phyloP scores from a whole-genome alignment of 2,888 invertebrate genomes.

The Sarcophaga carnaria region DNA sequence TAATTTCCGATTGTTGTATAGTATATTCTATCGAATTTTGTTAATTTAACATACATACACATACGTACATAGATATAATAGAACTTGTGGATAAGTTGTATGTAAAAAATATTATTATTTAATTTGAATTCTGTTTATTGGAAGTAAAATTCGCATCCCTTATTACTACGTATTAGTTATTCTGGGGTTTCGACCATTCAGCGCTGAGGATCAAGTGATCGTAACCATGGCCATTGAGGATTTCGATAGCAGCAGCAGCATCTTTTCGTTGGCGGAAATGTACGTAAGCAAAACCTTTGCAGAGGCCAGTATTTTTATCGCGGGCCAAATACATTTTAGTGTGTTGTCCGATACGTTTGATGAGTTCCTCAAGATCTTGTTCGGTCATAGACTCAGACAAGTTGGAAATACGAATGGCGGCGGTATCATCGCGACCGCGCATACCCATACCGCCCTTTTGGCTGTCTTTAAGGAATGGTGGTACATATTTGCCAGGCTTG shows the following conservation, averaged over 20 bases:
- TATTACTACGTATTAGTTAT: conserved; percentile 73
- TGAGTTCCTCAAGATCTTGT: conserved; percentile 96
- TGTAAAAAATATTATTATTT: conserved; percentile 10
- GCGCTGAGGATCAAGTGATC: conserved; percentile 98
- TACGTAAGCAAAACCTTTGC: conserved; percentile 99
- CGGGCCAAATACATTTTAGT: conserved; percentile 97
- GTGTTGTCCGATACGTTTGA: conserved; percentile 95
- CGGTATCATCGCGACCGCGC: conserved; percentile 89
- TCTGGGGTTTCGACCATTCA: conserved; percentile 98
- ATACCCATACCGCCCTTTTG: conserved; percentile 88
- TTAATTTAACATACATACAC: conserved; percentile 20
- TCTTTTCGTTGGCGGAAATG: conserved; percentile 96
- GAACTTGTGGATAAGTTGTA: conserved; percentile 21
- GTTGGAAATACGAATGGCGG: conserved; percentile 98
- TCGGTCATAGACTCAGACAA: conserved; percentile 97
- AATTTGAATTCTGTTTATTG: conserved; percentile 54
- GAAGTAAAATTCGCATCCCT: conserved; percentile 42
- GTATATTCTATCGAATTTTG: conserved; percentile 1
- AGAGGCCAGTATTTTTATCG: conserved; percentile 93
- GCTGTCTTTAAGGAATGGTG: conserved; percentile 94
- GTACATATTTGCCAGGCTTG: conserved; percentile 88
- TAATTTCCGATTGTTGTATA: conserved; percentile 9
- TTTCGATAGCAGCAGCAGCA: conserved; percentile 94
- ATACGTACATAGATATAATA: background rate
- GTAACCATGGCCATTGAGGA: conserved; percentile 96